Evolutionary conservation across 2,113 vertebrate genomes (phyloP), one percentile per base, ranked within the genome.

Genomic region (Corydoras maculifer): DNA sequence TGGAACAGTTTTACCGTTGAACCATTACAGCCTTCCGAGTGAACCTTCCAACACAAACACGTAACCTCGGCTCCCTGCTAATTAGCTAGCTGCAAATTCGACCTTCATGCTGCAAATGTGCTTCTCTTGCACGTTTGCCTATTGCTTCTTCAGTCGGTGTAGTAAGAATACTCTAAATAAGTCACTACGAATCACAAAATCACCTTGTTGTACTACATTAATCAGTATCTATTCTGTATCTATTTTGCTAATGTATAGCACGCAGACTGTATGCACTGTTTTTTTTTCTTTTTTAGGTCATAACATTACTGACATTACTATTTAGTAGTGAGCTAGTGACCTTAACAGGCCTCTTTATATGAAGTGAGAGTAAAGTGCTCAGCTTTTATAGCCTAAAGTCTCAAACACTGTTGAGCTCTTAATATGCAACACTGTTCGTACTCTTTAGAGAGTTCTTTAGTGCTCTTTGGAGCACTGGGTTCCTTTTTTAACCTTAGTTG

Each of bases 251-350:
- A 43, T 8, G 35, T 43, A 43, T 43, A 4, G 7, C 35, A 8
- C 35, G 7, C 0, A 43, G 35, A 43, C 35, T 43, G 35, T 4
- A 8, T 43, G 35, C 35, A 43, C 35, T 4, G 35, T 4, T 43
- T 43, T 43, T 8, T 43, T 43, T 43, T 4, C 7, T 43, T 43
- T 8, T 43, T 43, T 43, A 43, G 35, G 35, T 43, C 35, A 8
- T 64, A 62, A 67, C 30, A 50, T 18, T 25, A 15, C 43, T 12
- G 9, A 50, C 9, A 4, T 68, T 75, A 25, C 18, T 25, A 25
- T 25, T 25, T 25, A 25, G 77, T 81, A 78, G 68, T 55, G 75
- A 75, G 76, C 77, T 81, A 76, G 76, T 77, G 74, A 43, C 35
- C 6, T 15, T 58, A 58, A 64, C 6, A 48, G 18, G 32, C 11